Conservation (phyloP, 2,797 vertebrate genomes). For the Silurus aristotelis region DNA sequence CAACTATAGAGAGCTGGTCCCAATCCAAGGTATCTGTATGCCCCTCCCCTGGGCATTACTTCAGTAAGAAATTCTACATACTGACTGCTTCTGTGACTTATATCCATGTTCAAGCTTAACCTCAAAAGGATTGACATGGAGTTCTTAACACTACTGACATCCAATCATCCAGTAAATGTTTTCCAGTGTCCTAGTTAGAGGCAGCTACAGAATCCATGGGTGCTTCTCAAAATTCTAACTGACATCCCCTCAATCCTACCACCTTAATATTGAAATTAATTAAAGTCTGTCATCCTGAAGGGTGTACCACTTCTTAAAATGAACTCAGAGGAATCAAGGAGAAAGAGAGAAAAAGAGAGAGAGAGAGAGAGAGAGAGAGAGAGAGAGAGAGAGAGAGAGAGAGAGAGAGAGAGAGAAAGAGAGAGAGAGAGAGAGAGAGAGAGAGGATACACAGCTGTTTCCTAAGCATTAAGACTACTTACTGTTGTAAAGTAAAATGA, state of each 20-base stretch:
- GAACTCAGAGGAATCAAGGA: background rate
- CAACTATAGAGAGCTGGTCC: slow-evolving; percentile 38
- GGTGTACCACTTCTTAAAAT: background rate
- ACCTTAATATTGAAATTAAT: background rate
- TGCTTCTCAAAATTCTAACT: slow-evolving; percentile 6
- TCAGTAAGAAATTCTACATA: background rate
- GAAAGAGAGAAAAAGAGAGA: background rate
- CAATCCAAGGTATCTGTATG: slow-evolving; percentile 14
- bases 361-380: background rate
- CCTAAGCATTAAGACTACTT: too few relatives aligned
- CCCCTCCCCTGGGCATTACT: background rate
- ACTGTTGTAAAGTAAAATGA: background rate
- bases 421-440: background rate
- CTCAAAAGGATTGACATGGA: background rate
- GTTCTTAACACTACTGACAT: slow-evolving; percentile 19
- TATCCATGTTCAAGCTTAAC: slow-evolving; percentile 6
- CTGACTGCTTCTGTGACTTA: background rate
- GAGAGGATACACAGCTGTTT: background rate
- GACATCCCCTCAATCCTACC: background rate
- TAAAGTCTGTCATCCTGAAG: background rate
- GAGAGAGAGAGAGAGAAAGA: background rate
- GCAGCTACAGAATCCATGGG: background rate
- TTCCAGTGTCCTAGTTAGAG: background rate
- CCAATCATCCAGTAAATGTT: slow-evolving; percentile 6
- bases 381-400: too few relatives aligned